These are phyloP conservation scores for Cliona cf. orientalis DNA, from an alignment of 37 sponge, comb jelly and placozoan genomes.

Conservation along the genomic window DNA sequence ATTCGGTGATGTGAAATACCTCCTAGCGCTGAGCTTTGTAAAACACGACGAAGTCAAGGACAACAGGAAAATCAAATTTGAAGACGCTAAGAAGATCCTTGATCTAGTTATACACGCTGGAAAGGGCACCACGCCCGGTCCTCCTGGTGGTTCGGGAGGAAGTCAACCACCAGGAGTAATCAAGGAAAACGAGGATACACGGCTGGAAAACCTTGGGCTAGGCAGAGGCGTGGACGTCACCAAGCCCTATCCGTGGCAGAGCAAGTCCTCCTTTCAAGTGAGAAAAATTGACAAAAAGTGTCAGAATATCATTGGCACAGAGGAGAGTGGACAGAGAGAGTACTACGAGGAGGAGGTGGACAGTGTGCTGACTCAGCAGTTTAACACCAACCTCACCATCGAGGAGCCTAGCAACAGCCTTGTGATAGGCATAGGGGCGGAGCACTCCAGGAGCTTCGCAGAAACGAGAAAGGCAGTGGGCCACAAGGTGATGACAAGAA, in stretches of 20 bases:
- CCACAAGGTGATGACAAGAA: slow-evolving; percentile 23
- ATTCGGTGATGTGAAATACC: too few species aligned
- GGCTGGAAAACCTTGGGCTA: too few species aligned
- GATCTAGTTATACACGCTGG: too few species aligned
- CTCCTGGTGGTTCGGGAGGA: too few species aligned
- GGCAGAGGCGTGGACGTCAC: slow-evolving; percentile 8
- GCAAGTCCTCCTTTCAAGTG: slow-evolving; percentile 10
- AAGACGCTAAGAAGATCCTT: too few species aligned
- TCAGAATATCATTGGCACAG: slow-evolving; percentile 46
- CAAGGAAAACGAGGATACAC: too few species aligned
- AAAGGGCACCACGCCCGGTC: too few species aligned
- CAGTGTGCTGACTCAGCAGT: slow-evolving; percentile 31
- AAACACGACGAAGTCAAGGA: too few species aligned
- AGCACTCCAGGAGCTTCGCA: slow-evolving; percentile 5
- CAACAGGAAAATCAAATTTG: too few species aligned
- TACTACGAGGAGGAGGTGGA: slow-evolving; percentile 40
- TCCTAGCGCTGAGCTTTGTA: too few species aligned
- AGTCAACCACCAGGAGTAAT: too few species aligned
- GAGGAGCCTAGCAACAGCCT: not conserved
- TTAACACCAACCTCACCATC: slow-evolving; percentile 3
- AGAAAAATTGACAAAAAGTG: not conserved
- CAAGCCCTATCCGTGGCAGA: not conserved
- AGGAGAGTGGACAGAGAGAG: slow-evolving; percentile 46
- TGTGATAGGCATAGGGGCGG: slow-evolving; percentile 34
- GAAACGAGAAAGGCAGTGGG: slow-evolving; percentile 21